Evolutionary conservation across 2,888 invertebrate species (phyloP), one percentile per base, ranked within the genome.

Genomic region (Euzophera pinguis): DNA sequence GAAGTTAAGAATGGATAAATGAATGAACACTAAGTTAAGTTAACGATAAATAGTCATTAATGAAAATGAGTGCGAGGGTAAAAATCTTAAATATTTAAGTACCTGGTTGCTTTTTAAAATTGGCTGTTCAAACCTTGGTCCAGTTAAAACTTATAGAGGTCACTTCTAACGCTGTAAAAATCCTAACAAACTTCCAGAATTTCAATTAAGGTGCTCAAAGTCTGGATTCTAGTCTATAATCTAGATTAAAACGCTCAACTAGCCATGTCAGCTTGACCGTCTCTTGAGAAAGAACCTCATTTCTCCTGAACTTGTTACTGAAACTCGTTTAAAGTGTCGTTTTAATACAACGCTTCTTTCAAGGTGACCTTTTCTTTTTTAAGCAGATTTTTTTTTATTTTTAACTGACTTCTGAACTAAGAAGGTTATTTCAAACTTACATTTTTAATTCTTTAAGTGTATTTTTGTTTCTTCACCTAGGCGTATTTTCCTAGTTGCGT

Each of bases 181-280:
- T 43, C 42, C 42, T 12, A 43, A 43, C 43, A 29, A 43, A 43
- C 13, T 43, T 9, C 29, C 29, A 29, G 29, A 29, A 29, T 43
- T 43, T 43, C 43, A 43, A 43, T 43, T 43, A 43, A 29, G 43
- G 9, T 13, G 27, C 32, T 32, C 16, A 34, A 45, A 16, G 32
- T 45, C 45, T 32, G n/a, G 45, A 32, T 45, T 45, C 16, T 32
- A 14, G 32, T 34, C 45, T 45, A 16, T 14, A 12, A 32, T 45
- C 45, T 45, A 45, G 45, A 45, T 45, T 45, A 43, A 42, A 43
- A 43, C 43, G 43, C 43, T 43, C 43, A 39, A 29, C 43, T 13
- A 34, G 45, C 32, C 45, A 16, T 34, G 45, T 16, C 45, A 45
- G 45, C 45, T 42, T 43, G 32, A 32, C 45, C 45, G 45, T 45